Conservation (phyloP, 2,797 vertebrate genomes). For the Natrix natrix region DNA sequence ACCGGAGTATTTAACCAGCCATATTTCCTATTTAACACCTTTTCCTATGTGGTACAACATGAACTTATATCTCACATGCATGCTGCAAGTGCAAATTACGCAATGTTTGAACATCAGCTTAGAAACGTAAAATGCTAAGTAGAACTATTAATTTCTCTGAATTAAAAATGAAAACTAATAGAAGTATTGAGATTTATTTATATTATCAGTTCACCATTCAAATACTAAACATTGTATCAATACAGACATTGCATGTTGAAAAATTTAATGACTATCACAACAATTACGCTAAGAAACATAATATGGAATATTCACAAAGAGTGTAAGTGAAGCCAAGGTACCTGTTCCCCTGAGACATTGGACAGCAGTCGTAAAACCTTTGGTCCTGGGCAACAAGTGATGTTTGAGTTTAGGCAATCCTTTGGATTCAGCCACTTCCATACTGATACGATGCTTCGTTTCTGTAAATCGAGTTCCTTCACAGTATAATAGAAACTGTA, state of each 20-base stretch:
- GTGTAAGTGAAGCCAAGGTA: slow-evolving; percentile 43
- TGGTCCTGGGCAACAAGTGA: slow-evolving; percentile 94
- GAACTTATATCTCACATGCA: not conserved
- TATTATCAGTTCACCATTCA: not conserved
- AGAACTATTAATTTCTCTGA: slow-evolving; percentile 16
- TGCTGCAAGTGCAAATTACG: slow-evolving; percentile 28
- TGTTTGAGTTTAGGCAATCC: slow-evolving; percentile 93
- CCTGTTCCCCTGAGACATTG: slow-evolving; percentile 96
- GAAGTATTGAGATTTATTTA: slow-evolving; percentile 11
- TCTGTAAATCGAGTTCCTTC: slow-evolving; percentile 98
- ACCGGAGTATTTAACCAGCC: slow-evolving; percentile 6
- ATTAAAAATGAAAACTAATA: slow-evolving; percentile 22
- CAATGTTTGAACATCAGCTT: not conserved
- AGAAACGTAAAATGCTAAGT: slow-evolving; percentile 21
- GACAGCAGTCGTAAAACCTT: slow-evolving; percentile 96
- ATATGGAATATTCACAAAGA: not conserved
- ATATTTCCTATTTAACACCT: slow-evolving; percentile 12
- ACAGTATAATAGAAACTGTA: slow-evolving; percentile 94
- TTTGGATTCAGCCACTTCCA: slow-evolving; percentile 96
- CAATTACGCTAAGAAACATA: not conserved
- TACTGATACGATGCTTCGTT: slow-evolving; percentile 95
- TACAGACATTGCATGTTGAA: not conserved
- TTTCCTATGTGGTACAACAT: not conserved
- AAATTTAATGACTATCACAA: not conserved
- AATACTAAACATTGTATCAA: not conserved